Percentiles rank a stretch among this genome's conserved stretches.
These are phyloP conservation scores for Conus ventricosus DNA, from an alignment of 1,140 invertebrate species.

Conservation along the genomic window DNA sequence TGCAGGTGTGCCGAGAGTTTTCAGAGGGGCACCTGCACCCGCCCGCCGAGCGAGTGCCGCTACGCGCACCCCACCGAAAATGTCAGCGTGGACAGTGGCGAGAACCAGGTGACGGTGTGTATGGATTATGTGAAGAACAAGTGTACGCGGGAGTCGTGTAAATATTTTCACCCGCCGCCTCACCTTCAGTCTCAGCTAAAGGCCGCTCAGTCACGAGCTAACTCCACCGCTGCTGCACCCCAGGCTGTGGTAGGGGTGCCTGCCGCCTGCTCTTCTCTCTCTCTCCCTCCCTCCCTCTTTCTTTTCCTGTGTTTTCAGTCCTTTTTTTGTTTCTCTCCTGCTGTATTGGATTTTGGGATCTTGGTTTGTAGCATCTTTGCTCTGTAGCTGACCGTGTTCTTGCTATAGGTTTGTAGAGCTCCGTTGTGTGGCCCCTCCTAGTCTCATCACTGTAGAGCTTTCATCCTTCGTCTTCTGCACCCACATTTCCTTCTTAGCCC, in stretches of 20 bases:
- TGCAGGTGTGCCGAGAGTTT: constrained; percentile 97
- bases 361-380: too few relatives aligned
- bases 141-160: constrained; percentile 92
- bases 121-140: constrained; percentile 98
- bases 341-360: neutral
- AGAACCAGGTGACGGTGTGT: constrained; percentile 96
- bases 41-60: constrained; percentile 95
- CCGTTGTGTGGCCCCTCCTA: too few relatives aligned
- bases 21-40: constrained; percentile 97
- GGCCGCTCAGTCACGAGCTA: constrained; percentile 88
- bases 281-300: neutral
- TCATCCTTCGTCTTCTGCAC: too few relatives aligned
- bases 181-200: constrained; percentile 99
- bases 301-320: neutral
- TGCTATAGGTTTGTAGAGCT: too few relatives aligned
- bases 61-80: constrained; percentile 97
- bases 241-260: constrained; percentile 81
- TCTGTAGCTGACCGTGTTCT: too few relatives aligned
- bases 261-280: constrained; percentile 1
- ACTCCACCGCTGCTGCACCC: constrained; percentile 68
- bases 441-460: too few relatives aligned
- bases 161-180: constrained; percentile 83
- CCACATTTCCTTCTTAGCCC: too few relatives aligned
- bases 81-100: constrained; percentile 87
- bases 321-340: constrained; percentile 40